phyloP scores from a whole-genome alignment of 2,797 vertebrate species.

The Bradypus variegatus region DNA sequence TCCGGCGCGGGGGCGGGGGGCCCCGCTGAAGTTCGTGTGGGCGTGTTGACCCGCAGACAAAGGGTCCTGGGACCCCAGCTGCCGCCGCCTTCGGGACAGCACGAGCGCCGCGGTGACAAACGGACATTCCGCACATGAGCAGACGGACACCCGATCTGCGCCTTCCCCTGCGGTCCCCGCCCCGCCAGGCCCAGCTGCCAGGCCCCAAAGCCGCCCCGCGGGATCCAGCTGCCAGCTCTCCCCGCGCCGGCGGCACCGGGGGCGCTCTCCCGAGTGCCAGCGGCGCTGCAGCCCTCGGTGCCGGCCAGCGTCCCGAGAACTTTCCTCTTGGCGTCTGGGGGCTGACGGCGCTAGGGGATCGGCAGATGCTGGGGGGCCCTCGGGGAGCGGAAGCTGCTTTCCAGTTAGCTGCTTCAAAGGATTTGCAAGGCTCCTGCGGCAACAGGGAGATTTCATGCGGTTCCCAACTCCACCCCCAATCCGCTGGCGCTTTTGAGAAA shows the following conservation, averaged over 20 bases:
- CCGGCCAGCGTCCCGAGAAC: neutral
- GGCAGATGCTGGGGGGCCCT: no score
- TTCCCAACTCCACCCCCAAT: neutral
- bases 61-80: slow-evolving; percentile 21
- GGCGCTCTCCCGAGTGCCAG: neutral
- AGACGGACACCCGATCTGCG: neutral
- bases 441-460: no score
- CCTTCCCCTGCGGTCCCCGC: neutral
- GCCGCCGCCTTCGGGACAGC: neutral
- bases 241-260: neutral
- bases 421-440: neutral
- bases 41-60: slow-evolving; percentile 17
- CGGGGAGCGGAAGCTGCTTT: neutral
- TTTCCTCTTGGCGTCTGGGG: neutral
- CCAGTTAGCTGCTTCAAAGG: neutral
- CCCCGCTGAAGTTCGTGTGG: neutral
- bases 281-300: neutral
- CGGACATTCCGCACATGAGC: slow-evolving; percentile 13
- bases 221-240: neutral
- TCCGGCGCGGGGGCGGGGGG: neutral
- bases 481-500: neutral
- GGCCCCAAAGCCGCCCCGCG: no score
- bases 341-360: neutral
- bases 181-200: neutral
- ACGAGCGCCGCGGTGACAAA: neutral